Evolutionary conservation across 1,140 invertebrate genomes (phyloP), one percentile per base, ranked within the genome.

Genomic region (Lepidurus couesii): DNA sequence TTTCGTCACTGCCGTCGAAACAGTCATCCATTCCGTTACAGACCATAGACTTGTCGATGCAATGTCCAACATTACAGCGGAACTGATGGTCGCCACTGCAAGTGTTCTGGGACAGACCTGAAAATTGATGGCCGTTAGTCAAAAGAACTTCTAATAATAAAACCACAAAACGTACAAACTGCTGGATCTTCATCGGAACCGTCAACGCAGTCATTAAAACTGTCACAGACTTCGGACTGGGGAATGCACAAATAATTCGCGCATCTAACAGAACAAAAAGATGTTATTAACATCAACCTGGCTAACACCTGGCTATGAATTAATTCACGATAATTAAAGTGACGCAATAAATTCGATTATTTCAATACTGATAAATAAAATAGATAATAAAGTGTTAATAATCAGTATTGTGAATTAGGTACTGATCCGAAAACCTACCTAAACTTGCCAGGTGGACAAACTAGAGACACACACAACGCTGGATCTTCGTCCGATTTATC

Each of bases 1-100:
- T 73, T 81, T 90, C 89, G 84, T 90, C 89, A 13, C 86, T 86
- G 73, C 85, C 82, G 80, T 88, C 92, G 2, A 86, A 85, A 84
- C 93, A 95, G 82, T 94, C 90, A 80, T 89, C 87, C 78, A 85
- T 85, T 0, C 90, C 89, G 85, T 94, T 91, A 82, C 93, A 95
- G 9, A 89, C 85, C 79, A 89, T 85, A 43, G 85, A 84, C 11
- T 87, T 84, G 74, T 89, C 89, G 74, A 94, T 89, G 83, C 93
- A 95, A 77, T 89, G 88, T 45, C 90, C 87, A 79, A 91, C 91
- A 5, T 85, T 86, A 83, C 93, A 95, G 44, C 89, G 88, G 83
- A 88, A 89, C 80, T 87, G 85, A 77, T 84, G 83, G 42, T 83
- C 82, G 16, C 82, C 34, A 34, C 3, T 80, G 81, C 87, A 89